Percentiles rank a stretch among this genome's conserved stretches.
phyloP scores from a whole-genome alignment of 35 echinoderm and acorn worm genomes.

The Hemicentrotus pulcherrimus region DNA sequence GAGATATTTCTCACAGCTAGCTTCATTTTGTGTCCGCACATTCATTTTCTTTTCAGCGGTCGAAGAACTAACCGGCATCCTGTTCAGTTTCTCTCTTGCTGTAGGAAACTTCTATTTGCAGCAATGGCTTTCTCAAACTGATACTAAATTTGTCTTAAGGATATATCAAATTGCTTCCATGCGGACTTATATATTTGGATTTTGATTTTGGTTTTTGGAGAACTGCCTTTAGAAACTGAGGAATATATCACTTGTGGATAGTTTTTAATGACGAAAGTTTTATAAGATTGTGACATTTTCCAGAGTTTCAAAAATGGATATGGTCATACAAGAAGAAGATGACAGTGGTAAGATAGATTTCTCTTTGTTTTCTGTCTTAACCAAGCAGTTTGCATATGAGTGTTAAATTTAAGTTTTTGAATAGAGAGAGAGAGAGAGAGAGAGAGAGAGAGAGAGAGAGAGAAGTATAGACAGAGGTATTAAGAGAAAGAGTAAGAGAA shows the following conservation, averaged over 20 bases:
- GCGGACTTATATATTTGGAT: not conserved
- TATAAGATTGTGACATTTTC: not conserved
- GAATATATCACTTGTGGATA: not conserved
- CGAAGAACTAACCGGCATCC: not conserved
- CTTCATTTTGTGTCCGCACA: not conserved
- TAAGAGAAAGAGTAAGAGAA: no score
- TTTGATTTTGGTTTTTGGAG: not conserved
- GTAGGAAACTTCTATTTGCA: not conserved
- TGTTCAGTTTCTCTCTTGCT: not conserved
- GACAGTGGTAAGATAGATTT: not conserved
- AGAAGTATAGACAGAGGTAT: not conserved
- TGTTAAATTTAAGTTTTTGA: no score
- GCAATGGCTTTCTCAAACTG: not conserved
- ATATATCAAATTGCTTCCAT: not conserved
- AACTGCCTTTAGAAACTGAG: not conserved
- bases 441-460: not conserved
- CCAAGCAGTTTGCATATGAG: not conserved
- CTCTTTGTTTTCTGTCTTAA: not conserved
- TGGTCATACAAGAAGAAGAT: constrained; percentile 16
- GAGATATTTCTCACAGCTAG: not conserved
- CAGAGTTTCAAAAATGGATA: constrained; percentile 1
- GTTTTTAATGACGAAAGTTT: not conserved
- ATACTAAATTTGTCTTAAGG: not conserved
- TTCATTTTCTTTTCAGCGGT: not conserved
- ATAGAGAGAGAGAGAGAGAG: not conserved